Evolutionary conservation across 2,888 invertebrate genomes (phyloP).

Genomic region (Cephus pygmeus): DNA sequence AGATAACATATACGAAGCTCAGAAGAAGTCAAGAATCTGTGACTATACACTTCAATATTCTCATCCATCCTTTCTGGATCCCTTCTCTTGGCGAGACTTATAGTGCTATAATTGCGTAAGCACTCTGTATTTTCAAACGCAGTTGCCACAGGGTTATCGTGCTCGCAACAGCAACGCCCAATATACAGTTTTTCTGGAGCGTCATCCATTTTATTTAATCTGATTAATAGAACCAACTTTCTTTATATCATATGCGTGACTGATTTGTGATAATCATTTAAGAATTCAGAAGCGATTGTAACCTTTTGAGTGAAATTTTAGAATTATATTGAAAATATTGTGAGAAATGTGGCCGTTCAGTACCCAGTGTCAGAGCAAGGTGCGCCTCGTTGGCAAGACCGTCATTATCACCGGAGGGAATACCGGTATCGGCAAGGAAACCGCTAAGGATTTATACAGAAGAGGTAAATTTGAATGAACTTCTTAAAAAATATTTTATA

Average conservation of each 20-base stretch:
- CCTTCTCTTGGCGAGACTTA: background rate
- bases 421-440: conserved; percentile 59
- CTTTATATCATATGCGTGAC: too few relatives aligned
- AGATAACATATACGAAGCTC: background rate
- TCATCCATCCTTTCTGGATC: background rate
- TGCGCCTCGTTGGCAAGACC: conserved; percentile 53
- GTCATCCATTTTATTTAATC: too few relatives aligned
- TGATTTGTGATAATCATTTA: background rate
- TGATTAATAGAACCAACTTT: background rate
- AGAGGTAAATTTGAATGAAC: conserved; percentile 47
- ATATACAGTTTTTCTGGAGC: too few relatives aligned
- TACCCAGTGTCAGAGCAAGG: conserved; percentile 65
- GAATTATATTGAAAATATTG: background rate
- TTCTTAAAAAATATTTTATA: background rate
- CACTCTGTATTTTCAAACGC: background rate
- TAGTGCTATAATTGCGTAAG: background rate
- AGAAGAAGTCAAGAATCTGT: background rate
- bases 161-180: background rate
- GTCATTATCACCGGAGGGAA: conserved; percentile 64
- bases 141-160: background rate
- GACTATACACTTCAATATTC: background rate
- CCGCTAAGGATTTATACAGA: conserved; percentile 54
- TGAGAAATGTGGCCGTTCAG: conserved; percentile 50
- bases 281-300: background rate
- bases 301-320: background rate